Evolutionary conservation across 1,140 invertebrate genomes (phyloP).

Genomic region (Drosophila lacertosa): DNA sequence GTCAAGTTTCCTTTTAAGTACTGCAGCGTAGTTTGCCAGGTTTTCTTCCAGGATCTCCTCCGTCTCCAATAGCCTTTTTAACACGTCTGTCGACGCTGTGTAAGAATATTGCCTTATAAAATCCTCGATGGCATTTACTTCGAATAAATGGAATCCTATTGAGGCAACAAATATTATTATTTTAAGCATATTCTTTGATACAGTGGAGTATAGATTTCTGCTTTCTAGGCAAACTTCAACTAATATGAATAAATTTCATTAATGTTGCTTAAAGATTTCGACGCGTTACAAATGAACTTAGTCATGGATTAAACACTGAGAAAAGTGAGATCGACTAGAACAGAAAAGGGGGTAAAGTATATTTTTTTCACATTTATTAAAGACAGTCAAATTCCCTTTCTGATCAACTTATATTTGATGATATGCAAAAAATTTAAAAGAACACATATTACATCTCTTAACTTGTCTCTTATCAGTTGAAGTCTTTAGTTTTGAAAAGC

Average conservation of each 20-base stretch:
- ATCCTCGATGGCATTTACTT: background rate
- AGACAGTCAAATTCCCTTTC: too few relatives aligned
- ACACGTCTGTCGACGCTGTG: constrained; percentile 16
- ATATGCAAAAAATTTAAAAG: too few relatives aligned
- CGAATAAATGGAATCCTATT: background rate
- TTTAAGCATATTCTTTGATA: background rate
- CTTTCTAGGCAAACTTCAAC: background rate
- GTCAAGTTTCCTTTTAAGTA: constrained; percentile 15
- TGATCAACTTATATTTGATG: too few relatives aligned
- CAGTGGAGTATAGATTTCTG: background rate
- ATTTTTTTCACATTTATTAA: too few relatives aligned
- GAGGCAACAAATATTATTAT: background rate
- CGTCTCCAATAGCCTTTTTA: constrained; percentile 16
- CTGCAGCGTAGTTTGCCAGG: constrained; percentile 14
- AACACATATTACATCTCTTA: too few relatives aligned
- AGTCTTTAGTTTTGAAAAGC: background rate
- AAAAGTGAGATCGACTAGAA: background rate
- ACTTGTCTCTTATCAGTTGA: constrained; percentile 7
- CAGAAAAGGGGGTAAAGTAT: too few relatives aligned
- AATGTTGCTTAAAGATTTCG: too few relatives aligned
- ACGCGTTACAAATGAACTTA: background rate
- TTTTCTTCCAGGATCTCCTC: constrained; percentile 32
- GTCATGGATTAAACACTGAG: background rate
- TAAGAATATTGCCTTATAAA: background rate
- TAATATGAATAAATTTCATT: background rate